A percentile compares a stretch with the other conserved stretches of the same genome.
phyloP scores from a whole-genome alignment of 1,140 invertebrate species.

The Zaprionus tsacasi region DNA sequence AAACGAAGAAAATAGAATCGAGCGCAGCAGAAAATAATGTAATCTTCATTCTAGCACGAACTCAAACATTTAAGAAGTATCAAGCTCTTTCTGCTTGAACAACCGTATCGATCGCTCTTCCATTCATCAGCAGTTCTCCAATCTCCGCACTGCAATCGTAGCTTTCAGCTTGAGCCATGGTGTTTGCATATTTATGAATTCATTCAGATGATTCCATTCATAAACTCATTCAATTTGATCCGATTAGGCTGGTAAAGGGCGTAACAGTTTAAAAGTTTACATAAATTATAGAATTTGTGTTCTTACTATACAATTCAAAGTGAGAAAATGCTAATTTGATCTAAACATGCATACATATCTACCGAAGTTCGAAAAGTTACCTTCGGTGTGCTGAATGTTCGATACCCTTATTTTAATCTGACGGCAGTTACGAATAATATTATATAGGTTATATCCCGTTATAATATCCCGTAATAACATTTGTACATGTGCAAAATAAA shows the following conservation, averaged over 20 bases:
- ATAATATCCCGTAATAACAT: too few species aligned
- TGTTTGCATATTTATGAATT: slow-evolving; percentile 51
- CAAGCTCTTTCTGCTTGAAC: too few species aligned
- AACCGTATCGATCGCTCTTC: too few species aligned
- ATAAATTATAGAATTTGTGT: slow-evolving; percentile 20
- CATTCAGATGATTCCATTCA: slow-evolving; percentile 47
- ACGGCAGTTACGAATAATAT: not conserved
- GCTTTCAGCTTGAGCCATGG: not conserved
- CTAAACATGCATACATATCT: not conserved
- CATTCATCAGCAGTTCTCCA: not conserved
- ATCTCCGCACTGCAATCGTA: not conserved
- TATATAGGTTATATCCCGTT: too few species aligned
- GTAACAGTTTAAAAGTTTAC: slow-evolving; percentile 32
- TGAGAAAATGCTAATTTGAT: slow-evolving; percentile 47
- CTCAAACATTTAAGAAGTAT: too few species aligned
- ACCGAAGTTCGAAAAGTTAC: not conserved
- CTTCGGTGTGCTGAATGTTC: not conserved
- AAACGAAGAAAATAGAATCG: too few species aligned
- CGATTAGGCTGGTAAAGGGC: slow-evolving; percentile 32
- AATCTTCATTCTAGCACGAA: too few species aligned
- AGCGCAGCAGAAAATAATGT: too few species aligned
- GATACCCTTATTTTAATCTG: not conserved
- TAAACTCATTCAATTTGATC: slow-evolving; percentile 44
- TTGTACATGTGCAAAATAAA: not conserved
- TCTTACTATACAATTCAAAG: slow-evolving; percentile 26